These are phyloP conservation scores for Panthera uncia DNA, from an alignment of 2,113 vertebrate species.

Conservation along the genomic window DNA sequence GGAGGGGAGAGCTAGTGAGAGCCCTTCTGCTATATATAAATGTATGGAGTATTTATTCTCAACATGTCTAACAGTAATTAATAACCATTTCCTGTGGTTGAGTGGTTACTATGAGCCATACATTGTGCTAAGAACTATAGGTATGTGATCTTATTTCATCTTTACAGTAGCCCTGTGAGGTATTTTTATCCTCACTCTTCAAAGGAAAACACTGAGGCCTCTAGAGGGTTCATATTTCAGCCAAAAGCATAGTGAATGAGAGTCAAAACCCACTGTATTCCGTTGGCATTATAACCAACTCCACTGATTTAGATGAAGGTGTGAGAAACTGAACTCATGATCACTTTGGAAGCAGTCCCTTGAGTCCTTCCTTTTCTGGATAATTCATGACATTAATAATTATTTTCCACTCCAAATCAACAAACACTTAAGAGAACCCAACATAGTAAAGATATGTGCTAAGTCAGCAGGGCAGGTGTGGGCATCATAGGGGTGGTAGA, in stretches of 20 bases:
- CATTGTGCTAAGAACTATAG: neutral
- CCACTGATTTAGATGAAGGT: neutral
- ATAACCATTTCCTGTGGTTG: neutral
- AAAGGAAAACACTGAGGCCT: neutral
- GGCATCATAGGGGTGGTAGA: neutral
- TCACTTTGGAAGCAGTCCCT: neutral
- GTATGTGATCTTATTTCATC: neutral
- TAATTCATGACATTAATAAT: neutral
- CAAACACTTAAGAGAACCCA: neutral
- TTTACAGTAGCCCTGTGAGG: neutral
- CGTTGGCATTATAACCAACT: neutral
- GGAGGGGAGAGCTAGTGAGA: neutral
- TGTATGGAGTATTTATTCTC: neutral
- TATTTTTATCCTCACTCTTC: neutral
- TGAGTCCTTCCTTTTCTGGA: neutral
- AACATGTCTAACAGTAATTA: neutral
- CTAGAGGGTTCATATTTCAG: no score
- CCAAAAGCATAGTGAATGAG: neutral
- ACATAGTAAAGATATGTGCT: neutral
- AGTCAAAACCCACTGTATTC: neutral
- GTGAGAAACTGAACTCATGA: neutral
- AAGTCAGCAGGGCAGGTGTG: neutral
- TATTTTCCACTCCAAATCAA: neutral
- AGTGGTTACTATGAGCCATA: neutral
- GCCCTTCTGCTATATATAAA: neutral